Base-by-base conservation (phyloP, 2,113 vertebrate genomes). In the Ceuthmochares aereus region DNA sequence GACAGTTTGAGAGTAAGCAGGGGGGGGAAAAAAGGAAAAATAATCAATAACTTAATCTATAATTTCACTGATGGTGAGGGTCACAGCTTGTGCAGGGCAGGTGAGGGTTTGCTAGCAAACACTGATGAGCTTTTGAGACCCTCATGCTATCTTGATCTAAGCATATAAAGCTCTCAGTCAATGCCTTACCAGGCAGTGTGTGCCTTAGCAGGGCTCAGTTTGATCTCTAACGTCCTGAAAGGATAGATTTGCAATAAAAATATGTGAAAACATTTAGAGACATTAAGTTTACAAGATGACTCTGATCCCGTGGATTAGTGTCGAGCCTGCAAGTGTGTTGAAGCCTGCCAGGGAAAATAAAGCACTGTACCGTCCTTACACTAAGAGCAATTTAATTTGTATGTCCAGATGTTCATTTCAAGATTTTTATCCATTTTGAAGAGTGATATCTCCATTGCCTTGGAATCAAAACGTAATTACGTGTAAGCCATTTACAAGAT, bases 241-340 rank as follows among this genome's bases (percentile, higher is more conserved):
- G 92, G 83, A 95, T 87, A 93, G 90, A 95, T 95, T 94, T 96
- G 93, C 93, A 94, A 95, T 94, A 96, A 96, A 97, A 97, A 96
- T 93, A 94, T 34, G 67, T 88, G 93, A 93, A 96, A 97, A 97
- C 90, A 84, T 93, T 94, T 90, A 96, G 77, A 94, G 90, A 96
- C 92, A 96, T 95, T 94, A 95, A 94, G 96, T 94, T 96, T 96
- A 95, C 95, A 93, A 78, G 96, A 93, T 72, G 90, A 93, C 90
- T 96, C 80, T 93, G 93, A 97, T 96, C 95, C 96, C 64, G 69
- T 37, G 92, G 95, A 96, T 97, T 96, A 96, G 96, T 58, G 90
- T 93, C 14, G 54, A 95, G 90, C 55, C 90, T 75, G 94, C 64
- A 89, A 96, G 95, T 75, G 82, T 92, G 95, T 76, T 80, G 68